Evolutionary conservation across 2,797 vertebrate genomes (phyloP).

Genomic region (Chrysocyon brachyurus): DNA sequence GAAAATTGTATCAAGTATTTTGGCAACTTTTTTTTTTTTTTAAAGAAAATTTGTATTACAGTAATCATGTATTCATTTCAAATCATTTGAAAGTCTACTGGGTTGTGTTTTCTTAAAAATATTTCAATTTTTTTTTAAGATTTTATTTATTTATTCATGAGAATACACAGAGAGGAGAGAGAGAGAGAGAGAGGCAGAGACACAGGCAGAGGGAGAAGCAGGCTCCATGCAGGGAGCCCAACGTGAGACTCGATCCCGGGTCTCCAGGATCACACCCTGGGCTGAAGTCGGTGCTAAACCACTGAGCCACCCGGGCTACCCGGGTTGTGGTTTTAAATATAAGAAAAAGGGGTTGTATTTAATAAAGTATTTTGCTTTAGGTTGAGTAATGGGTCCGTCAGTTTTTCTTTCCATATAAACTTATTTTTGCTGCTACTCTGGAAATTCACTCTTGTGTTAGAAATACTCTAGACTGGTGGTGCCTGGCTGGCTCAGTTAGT

Average conservation of each 20-base stretch:
- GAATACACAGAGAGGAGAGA: too few species aligned
- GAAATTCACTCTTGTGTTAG: conserved; percentile 26
- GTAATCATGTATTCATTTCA: conserved; percentile 29
- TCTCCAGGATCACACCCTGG: too few species aligned
- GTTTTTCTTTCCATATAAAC: conserved; percentile 27
- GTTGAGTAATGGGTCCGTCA: conserved; percentile 20
- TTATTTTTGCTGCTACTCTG: neutral
- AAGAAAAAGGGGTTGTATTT: conserved; percentile 39
- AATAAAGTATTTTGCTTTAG: conserved; percentile 57
- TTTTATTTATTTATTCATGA: too few species aligned
- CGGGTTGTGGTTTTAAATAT: neutral
- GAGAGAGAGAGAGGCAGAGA: too few species aligned
- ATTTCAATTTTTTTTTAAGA: too few species aligned
- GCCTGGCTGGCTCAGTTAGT: neutral
- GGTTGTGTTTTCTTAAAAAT: neutral
- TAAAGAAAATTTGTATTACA: neutral
- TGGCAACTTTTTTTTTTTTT: neutral
- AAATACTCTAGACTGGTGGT: neutral
- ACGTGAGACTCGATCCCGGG: too few species aligned
- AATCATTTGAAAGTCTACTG: conserved; percentile 39
- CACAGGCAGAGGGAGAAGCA: too few species aligned
- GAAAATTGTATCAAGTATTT: conserved; percentile 32
- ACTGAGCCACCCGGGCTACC: too few species aligned
- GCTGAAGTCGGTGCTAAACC: too few species aligned
- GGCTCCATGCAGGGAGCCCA: too few species aligned